Evolutionary conservation across 2,888 invertebrate species (phyloP).

Genomic region (Caradrina kadenii): DNA sequence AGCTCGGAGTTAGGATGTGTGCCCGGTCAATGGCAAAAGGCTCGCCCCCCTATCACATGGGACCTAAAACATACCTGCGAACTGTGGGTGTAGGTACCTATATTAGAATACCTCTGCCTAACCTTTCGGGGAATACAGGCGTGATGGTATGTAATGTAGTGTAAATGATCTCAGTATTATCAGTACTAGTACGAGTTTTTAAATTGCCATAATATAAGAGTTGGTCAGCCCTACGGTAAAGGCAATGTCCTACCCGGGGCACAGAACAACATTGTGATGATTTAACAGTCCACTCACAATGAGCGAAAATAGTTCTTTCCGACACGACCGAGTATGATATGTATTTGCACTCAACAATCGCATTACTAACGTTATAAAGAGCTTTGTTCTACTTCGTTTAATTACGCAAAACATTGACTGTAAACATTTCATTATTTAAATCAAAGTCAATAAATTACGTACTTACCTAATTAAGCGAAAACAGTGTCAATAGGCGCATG

Average conservation of each 20-base stretch:
- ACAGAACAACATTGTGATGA: conserved; percentile 84
- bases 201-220: conserved; percentile 11
- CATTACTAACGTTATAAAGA: conserved; percentile 30
- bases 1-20: too few species aligned
- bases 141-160: too few species aligned
- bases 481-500: conserved; percentile 41
- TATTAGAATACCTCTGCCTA: too few species aligned
- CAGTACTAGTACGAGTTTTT: conserved; percentile 13
- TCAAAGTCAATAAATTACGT: conserved; percentile 32
- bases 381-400: conserved; percentile 26
- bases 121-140: too few species aligned
- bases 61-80: too few species aligned
- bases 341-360: conserved; percentile 57
- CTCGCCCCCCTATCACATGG: too few species aligned
- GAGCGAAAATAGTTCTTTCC: conserved; percentile 84
- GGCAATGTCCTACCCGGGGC: conserved; percentile 82
- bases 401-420: conserved; percentile 21
- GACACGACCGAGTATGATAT: conserved; percentile 70
- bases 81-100: too few species aligned
- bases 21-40: too few species aligned
- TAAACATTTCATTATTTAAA: conserved; percentile 42
- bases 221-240: conserved; percentile 70
- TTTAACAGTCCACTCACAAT: conserved; percentile 81
- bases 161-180: too few species aligned
- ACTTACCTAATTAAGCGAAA: conserved; percentile 41